Evolutionary conservation across 2,888 invertebrate genomes (phyloP).

Genomic region (Megaustenia siamemsis): DNA sequence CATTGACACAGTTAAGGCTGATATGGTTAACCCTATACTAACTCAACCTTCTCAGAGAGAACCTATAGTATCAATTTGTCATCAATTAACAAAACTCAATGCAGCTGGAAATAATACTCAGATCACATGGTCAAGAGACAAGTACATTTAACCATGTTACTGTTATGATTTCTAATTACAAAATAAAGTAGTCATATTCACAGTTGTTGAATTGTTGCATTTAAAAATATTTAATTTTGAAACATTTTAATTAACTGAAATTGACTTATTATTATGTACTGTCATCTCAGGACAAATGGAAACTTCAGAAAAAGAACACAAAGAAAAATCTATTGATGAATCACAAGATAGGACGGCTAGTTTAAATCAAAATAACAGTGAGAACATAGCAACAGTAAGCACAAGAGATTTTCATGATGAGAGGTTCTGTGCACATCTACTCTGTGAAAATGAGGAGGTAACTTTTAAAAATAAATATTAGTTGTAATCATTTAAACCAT

Average conservation of each 20-base stretch:
- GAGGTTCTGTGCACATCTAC: slow-evolving; percentile 70
- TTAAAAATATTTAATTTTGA: no score
- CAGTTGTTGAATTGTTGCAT: no score
- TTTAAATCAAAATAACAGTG: not conserved
- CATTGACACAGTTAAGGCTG: no score
- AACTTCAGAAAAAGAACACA: not conserved
- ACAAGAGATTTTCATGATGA: slow-evolving; percentile 57
- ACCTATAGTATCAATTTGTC: no score
- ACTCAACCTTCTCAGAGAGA: no score
- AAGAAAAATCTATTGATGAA: not conserved
- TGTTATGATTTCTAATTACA: no score
- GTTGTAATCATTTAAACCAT: not conserved
- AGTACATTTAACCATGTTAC: no score
- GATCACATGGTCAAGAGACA: no score
- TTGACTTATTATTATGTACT: not conserved
- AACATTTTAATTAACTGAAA: not conserved
- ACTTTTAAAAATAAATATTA: slow-evolving; percentile 31
- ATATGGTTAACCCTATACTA: no score
- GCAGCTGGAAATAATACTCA: no score
- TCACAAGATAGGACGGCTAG: not conserved
- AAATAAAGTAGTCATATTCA: no score
- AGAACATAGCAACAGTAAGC: slow-evolving; percentile 46
- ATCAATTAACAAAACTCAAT: no score
- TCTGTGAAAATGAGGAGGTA: slow-evolving; percentile 79
- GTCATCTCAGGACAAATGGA: not conserved